Conservation (phyloP, 2,888 invertebrate genomes). For the Lycaena phlaeas region DNA sequence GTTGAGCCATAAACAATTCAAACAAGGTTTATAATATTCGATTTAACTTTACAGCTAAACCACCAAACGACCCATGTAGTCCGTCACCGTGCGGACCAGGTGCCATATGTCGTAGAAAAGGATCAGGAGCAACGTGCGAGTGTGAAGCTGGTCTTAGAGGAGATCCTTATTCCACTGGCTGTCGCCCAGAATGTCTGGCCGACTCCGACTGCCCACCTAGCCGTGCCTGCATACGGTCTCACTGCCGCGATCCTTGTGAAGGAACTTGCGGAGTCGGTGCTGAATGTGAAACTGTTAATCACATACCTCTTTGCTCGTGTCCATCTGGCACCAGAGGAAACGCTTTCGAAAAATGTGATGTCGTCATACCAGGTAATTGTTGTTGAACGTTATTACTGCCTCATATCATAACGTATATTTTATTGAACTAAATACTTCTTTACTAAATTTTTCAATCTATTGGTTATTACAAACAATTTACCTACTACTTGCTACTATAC, state of each 20-base stretch:
- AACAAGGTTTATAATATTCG: conserved; percentile 10
- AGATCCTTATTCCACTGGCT: conserved; percentile 82
- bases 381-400: too few relatives aligned
- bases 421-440: too few relatives aligned
- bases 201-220: conserved; percentile 91
- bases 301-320: conserved; percentile 81
- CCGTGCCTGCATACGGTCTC: conserved; percentile 85
- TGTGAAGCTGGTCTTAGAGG: conserved; percentile 82
- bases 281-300: conserved; percentile 80
- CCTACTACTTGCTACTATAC: too few relatives aligned
- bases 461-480: too few relatives aligned
- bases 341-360: conserved; percentile 77
- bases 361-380: conserved; percentile 40
- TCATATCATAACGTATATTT: too few relatives aligned
- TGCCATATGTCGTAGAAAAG: conserved; percentile 83
- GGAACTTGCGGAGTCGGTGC: conserved; percentile 89
- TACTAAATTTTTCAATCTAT: too few relatives aligned
- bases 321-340: conserved; percentile 79
- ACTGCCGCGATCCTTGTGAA: conserved; percentile 87
- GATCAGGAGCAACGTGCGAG: conserved; percentile 79
- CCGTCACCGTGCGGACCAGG: conserved; percentile 89
- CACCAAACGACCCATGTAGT: conserved; percentile 81
- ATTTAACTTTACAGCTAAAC: conserved; percentile 41
- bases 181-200: conserved; percentile 88
- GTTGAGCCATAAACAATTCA: conserved; percentile 12